Percentiles rank a stretch among this genome's conserved stretches.
These are phyloP conservation scores for Vespertilio murinus DNA, from an alignment of 2,797 vertebrate species.

Conservation along the genomic window DNA sequence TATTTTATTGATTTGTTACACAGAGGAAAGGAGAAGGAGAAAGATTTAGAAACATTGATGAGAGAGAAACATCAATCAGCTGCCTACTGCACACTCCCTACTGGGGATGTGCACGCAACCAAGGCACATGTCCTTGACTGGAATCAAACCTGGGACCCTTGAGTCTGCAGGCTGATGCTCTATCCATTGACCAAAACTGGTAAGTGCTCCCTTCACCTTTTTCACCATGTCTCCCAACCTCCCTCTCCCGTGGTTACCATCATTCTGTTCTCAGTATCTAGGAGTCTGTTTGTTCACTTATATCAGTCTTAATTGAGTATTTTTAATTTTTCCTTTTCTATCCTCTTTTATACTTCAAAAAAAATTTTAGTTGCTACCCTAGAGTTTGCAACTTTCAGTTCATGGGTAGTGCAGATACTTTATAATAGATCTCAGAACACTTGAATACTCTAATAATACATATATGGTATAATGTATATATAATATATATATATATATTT, in stretches of 20 bases:
- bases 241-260: neutral
- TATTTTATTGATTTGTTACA: too few species aligned
- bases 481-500: neutral
- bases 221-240: neutral
- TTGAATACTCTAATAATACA: neutral
- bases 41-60: too few species aligned
- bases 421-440: neutral
- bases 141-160: too few species aligned
- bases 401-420: neutral
- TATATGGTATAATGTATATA: neutral
- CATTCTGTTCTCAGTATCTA: neutral
- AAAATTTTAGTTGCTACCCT: neutral
- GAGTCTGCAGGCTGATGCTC: too few species aligned
- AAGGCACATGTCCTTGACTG: too few species aligned
- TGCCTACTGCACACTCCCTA: too few species aligned
- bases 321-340: constrained; percentile 1
- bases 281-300: neutral
- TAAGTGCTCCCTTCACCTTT: neutral
- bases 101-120: too few species aligned
- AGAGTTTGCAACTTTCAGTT: neutral
- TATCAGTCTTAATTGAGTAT: neutral
- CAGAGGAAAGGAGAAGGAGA: too few species aligned
- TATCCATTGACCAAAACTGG: too few species aligned
- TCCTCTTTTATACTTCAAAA: neutral
- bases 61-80: too few species aligned